Conservation (phyloP, 2,888 invertebrate genomes). For the Macropis europaea region DNA sequence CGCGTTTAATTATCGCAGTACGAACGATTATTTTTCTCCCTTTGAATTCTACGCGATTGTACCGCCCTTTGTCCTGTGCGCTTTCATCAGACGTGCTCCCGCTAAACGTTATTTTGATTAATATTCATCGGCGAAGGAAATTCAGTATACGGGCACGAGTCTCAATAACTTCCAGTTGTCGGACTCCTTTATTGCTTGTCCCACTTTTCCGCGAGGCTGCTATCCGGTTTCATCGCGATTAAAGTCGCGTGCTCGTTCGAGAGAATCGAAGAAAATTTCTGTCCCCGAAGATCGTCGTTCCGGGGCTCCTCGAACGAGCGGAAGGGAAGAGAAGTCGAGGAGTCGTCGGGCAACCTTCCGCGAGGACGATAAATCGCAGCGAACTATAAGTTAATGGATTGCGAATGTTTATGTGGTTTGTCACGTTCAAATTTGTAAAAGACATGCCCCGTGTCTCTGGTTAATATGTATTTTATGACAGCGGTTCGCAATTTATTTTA, state of each 20-base stretch:
- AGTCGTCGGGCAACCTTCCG: constrained; percentile 41
- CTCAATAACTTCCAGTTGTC: constrained; percentile 27
- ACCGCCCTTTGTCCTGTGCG: neutral
- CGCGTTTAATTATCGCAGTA: constrained; percentile 11
- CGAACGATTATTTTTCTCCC: neutral
- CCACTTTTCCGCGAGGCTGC: constrained; percentile 4
- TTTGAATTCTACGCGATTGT: neutral
- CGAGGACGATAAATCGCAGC: no score
- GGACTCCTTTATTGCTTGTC: constrained; percentile 34
- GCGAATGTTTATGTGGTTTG: no score
- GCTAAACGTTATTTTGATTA: constrained; percentile 36
- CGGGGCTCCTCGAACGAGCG: neutral
- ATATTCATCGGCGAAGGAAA: constrained; percentile 35
- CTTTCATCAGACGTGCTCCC: neutral
- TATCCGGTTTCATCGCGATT: constrained; percentile 42
- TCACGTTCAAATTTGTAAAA: no score
- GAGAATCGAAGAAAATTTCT: constrained; percentile 30
- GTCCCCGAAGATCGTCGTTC: constrained; percentile 32
- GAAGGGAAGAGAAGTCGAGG: constrained; percentile 4
- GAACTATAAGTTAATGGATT: no score
- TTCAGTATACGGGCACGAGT: constrained; percentile 18
- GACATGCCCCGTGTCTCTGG: no score
- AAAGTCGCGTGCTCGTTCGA: constrained; percentile 30
- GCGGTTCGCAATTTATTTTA: no score
- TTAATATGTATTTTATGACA: no score